Base-by-base conservation (phyloP, 2,888 invertebrate genomes). In the Amblyjoppa fuscipennis region DNA sequence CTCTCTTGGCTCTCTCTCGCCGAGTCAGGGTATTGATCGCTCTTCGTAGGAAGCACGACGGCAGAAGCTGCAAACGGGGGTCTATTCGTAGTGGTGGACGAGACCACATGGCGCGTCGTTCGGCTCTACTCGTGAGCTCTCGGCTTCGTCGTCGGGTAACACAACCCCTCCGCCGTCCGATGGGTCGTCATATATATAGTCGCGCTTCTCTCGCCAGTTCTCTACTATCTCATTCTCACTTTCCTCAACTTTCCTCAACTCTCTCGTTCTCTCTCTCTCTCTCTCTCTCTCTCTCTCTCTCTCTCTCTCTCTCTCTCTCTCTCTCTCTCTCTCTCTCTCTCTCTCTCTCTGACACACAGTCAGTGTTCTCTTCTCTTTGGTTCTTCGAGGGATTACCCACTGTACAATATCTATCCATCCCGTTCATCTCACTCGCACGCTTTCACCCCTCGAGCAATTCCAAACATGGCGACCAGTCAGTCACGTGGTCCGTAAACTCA, bases 11-110 rank as follows among this genome's bases (percentile, higher is more conserved):
- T 91, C 90, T 89, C 88, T 81, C 83, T 45, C 56, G 69, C 64
- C 70, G 82, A 80, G 78, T 82, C 80, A 83, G 88, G 89, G 92
- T 93, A 93, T 93, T 93, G 93, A 93, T 93, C 93, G 93, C 90
- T 87, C 90, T 91, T 90, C 90, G 86, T 83, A 68, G 85, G 80
- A 85, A 83, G 83, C 85, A 80, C 81, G 78, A 71, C 74, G 84
- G 84, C 83, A 83, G 83, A 88, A 74, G 80, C 82, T 84, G 84
- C 86, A 74, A 45, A 79, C 66, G 83, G 85, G 85, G 51, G 34
- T 61, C n/a, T n/a, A 61, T 61, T 61, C 61, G 70, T 70, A 59
- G 59, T 59, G 59, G 74, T 91, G 90, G 90, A 92, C 92, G 84
- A 85, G 82, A 87, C 81, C 93, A 93, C 93, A 92, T 93, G 93